Conservation (phyloP, 2,797 vertebrate species). For the Gallinago stenura region DNA sequence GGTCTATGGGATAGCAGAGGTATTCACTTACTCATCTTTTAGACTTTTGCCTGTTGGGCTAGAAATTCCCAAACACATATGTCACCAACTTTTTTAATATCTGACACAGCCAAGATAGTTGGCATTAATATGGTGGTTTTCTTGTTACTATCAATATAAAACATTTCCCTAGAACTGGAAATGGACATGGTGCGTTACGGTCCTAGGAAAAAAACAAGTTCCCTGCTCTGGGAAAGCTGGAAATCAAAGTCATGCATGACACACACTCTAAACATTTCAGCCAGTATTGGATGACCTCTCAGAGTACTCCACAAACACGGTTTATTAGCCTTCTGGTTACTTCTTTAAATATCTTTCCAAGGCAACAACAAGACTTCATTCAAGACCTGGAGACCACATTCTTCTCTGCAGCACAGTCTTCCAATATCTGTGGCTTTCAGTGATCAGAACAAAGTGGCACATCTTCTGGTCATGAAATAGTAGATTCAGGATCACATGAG, state of each 20-base stretch:
- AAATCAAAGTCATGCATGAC: neutral
- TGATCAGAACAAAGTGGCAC: neutral
- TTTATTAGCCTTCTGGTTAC: neutral
- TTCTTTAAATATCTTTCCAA: neutral
- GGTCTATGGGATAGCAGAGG: neutral
- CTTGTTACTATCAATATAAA: neutral
- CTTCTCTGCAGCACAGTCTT: neutral
- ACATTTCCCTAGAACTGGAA: neutral
- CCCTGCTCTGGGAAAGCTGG: neutral
- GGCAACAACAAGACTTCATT: neutral
- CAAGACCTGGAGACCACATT: neutral
- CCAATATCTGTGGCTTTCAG: neutral
- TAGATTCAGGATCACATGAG: neutral
- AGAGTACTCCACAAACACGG: neutral
- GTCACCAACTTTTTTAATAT: neutral
- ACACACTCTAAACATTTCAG: neutral
- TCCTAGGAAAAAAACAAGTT: neutral
- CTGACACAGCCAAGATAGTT: neutral
- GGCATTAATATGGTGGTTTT: neutral
- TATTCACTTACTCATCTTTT: neutral
- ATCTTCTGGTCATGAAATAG: neutral
- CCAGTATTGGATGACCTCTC: neutral
- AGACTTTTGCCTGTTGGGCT: neutral
- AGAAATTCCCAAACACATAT: neutral
- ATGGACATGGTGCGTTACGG: neutral